Evolutionary conservation across 92 coral and sea anemone genomes (phyloP).

Genomic region (Porites cylindrica): DNA sequence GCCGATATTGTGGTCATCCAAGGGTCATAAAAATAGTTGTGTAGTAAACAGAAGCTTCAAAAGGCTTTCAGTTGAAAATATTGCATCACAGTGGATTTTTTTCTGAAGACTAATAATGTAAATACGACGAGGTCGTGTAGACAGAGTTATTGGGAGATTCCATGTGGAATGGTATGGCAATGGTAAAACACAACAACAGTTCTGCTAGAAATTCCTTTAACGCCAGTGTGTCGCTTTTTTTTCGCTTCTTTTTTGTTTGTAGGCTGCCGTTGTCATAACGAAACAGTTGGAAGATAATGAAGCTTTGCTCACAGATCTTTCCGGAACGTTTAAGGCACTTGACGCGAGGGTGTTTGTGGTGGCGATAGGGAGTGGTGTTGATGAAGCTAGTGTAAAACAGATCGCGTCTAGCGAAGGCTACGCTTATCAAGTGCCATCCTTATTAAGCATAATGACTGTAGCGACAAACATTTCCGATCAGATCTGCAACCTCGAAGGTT

Average conservation of each 20-base stretch:
- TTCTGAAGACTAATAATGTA: too few relatives aligned
- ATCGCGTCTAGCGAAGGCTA: conserved; percentile 66
- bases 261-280: conserved; percentile 73
- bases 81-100: too few relatives aligned
- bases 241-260: not conserved
- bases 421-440: conserved; percentile 43
- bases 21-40: too few relatives aligned
- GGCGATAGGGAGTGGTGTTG: conserved; percentile 72
- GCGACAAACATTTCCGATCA: conserved; percentile 62
- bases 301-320: conserved; percentile 41
- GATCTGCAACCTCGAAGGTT: conserved; percentile 77
- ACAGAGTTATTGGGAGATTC: too few relatives aligned
- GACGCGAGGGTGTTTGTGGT: conserved; percentile 79
- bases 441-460: conserved; percentile 50
- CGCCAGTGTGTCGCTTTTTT: not conserved
- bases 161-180: too few relatives aligned
- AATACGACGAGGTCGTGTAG: too few relatives aligned
- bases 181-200: too few relatives aligned
- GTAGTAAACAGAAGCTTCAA: too few relatives aligned
- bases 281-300: conserved; percentile 61
- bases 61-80: too few relatives aligned
- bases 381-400: conserved; percentile 50
- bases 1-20: too few relatives aligned
- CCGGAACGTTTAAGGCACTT: conserved; percentile 71
- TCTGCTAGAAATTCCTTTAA: too few relatives aligned